phyloP scores from a whole-genome alignment of 2,888 invertebrate genomes.

The Cyaniris semiargus region DNA sequence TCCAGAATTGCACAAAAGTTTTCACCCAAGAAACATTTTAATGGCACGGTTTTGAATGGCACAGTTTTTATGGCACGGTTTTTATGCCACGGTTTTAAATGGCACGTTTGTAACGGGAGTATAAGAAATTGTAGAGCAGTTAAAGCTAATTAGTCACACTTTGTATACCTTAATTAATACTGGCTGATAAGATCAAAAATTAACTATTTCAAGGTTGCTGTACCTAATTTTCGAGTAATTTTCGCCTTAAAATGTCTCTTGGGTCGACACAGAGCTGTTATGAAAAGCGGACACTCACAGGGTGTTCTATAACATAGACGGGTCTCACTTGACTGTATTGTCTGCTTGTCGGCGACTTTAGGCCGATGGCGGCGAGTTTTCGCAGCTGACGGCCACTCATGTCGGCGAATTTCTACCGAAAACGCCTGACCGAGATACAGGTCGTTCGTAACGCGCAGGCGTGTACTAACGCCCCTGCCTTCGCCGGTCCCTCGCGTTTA shows the following conservation, averaged over 20 bases:
- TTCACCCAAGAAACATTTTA: constrained; percentile 15
- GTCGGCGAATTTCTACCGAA: constrained; percentile 45
- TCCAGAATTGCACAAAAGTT: not conserved
- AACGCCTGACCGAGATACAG: constrained; percentile 53
- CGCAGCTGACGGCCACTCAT: constrained; percentile 70
- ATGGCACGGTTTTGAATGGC: constrained; percentile 22
- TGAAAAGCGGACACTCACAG: constrained; percentile 63
- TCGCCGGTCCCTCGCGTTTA: constrained; percentile 55
- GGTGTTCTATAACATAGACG: constrained; percentile 66
- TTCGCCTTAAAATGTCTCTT: constrained; percentile 5
- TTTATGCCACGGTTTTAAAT: constrained; percentile 15
- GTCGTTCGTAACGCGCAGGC: constrained; percentile 63
- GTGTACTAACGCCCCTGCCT: constrained; percentile 59
- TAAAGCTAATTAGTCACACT: not conserved
- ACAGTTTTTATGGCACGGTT: constrained; percentile 3
- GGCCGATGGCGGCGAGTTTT: constrained; percentile 53
- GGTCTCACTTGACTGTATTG: constrained; percentile 75
- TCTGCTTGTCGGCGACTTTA: constrained; percentile 54
- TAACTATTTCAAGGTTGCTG: not conserved
- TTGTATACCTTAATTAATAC: not conserved
- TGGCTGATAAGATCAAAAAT: not conserved
- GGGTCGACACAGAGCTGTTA: constrained; percentile 18
- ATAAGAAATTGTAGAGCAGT: not conserved
- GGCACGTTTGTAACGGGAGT: not conserved
- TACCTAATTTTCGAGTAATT: not conserved